phyloP scores from a whole-genome alignment of 92 coral and sea anemone genomes.

The Pocillopora grandis region DNA sequence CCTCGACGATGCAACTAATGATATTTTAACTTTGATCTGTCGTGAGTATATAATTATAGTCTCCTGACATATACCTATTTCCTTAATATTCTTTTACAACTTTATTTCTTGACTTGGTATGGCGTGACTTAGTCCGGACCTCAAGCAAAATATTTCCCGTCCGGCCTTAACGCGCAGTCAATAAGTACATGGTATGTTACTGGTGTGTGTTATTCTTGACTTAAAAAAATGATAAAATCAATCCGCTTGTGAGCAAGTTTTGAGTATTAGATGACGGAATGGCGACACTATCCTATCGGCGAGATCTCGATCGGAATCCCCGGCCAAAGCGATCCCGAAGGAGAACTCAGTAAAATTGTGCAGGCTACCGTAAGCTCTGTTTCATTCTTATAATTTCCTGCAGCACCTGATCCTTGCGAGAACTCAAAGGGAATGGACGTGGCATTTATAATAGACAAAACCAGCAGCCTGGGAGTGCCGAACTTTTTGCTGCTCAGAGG shows the following conservation, averaged over 20 bases:
- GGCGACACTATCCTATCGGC: background rate
- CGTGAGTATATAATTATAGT: background rate
- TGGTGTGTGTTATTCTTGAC: too few species aligned
- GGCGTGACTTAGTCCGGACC: too few species aligned
- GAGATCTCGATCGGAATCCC: background rate
- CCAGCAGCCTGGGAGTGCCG: background rate
- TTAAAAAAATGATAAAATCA: too few species aligned
- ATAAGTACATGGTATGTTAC: too few species aligned
- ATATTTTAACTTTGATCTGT: constrained; percentile 1
- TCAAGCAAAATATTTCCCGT: too few species aligned
- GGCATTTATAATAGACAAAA: constrained; percentile 21
- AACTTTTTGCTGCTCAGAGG: constrained; percentile 12
- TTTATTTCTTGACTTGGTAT: background rate
- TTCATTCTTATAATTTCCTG: background rate
- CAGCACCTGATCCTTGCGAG: constrained; percentile 13
- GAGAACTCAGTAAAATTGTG: background rate
- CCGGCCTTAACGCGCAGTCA: too few species aligned
- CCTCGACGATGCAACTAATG: background rate
- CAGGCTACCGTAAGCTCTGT: background rate
- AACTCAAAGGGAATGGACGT: constrained; percentile 10
- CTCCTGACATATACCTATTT: background rate
- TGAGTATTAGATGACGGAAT: background rate
- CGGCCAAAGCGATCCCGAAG: background rate
- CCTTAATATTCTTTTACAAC: too few species aligned
- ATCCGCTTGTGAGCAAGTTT: background rate